phyloP scores from a whole-genome alignment of 2,888 invertebrate species.

The Tuberolachnus salignus region DNA sequence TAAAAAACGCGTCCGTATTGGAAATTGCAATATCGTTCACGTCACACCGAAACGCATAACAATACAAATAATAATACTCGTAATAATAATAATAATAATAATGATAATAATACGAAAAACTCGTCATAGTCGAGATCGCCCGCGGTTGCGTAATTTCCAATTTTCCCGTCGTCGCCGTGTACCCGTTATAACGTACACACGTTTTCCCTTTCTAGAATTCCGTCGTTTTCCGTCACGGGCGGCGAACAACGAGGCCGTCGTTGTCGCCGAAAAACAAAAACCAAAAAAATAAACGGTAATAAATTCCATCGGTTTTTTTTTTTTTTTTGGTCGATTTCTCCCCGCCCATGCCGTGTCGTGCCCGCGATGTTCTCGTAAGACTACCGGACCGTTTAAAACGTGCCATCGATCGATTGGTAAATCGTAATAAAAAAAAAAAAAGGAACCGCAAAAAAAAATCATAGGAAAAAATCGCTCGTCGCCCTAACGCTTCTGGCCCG shows the following conservation, averaged over 20 bases:
- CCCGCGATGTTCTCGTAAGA: neutral
- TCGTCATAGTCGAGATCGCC: too few relatives aligned
- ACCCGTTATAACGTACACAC: neutral
- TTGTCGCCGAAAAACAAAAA: neutral
- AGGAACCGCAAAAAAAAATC: too few relatives aligned
- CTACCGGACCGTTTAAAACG: neutral
- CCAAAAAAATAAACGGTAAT: too few relatives aligned
- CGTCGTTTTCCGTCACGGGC: constrained; percentile 27
- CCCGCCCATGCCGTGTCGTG: neutral
- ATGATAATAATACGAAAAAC: too few relatives aligned
- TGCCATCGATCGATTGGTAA: neutral
- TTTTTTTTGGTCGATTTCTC: too few relatives aligned
- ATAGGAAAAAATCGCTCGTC: too few relatives aligned
- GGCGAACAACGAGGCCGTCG: constrained; percentile 1
- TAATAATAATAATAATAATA: too few relatives aligned
- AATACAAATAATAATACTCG: too few relatives aligned
- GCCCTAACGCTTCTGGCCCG: too few relatives aligned
- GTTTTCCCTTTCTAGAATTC: constrained; percentile 29
- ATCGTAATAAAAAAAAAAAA: neutral
- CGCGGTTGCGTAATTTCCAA: constrained; percentile 4
- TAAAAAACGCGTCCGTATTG: too few relatives aligned
- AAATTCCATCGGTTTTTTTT: neutral
- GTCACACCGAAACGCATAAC: too few relatives aligned
- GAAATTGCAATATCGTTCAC: too few relatives aligned
- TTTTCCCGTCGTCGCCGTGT: constrained; percentile 22